Evolutionary conservation across 1,140 invertebrate genomes (phyloP), one percentile per base, ranked within the genome.

Genomic region (Drosophila eugracilis): DNA sequence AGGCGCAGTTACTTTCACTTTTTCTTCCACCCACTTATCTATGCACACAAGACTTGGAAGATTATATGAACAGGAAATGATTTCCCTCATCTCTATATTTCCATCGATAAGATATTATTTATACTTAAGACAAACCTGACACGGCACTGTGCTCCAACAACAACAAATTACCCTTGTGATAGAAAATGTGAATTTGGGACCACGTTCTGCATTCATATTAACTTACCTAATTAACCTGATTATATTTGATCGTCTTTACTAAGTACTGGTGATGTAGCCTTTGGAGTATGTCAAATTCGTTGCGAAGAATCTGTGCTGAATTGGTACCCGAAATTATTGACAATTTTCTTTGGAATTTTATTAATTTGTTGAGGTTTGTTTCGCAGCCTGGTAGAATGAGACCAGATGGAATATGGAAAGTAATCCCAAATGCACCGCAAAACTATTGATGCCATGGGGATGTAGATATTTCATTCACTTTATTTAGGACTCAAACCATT

Each of bases 281-380:
- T 26, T 17, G 4, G 58, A 57, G 58, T 57, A 12, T 7, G 47
- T 30, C 0, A 24, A 24, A 41, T 17, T 28, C 24, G 44, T 19
- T 17, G 48, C 26, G 15, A 36, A 54, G 44, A 78, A 78, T 50
- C 0, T 57, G 44, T 24, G 55, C 49, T 65, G 49, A 71, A 66
- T 50, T 75, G 52, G 44, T 79, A 79, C 73, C 80, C 71, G 80
- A 79, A 84, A 65, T 78, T 73, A 36, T 76, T 78, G 30, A 75
- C 26, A 44, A 32, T 59, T 21, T 10, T 14, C 17, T 26, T 37
- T 47, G n/a, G n/a, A 47, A 62, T 62, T 65, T 62, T 65, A 37
- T 39, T 37, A 62, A 65, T 65, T 65, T 7, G 41, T 48, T 7
- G 60, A 37, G 57, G 60, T 65, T 60, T 65, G 55, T 60, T 65